Evolutionary conservation across 2,888 invertebrate genomes (phyloP).

Genomic region (Cerceris ruficornis): DNA sequence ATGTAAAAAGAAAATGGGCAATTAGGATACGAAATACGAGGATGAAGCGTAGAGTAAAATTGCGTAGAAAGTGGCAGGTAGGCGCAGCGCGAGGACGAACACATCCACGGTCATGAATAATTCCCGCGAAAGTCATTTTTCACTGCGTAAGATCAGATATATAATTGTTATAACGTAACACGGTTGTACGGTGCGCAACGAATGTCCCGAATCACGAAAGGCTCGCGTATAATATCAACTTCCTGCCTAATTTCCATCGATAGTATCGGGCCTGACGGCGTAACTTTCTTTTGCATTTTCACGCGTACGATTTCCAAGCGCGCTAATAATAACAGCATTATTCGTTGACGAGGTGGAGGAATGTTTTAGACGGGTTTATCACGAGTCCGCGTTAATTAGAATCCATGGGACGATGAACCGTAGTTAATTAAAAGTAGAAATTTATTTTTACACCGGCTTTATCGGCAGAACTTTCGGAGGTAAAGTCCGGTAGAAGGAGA

Average conservation of each 20-base stretch:
- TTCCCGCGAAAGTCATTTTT: not conserved
- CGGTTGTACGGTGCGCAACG: too few relatives aligned
- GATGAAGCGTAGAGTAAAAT: too few relatives aligned
- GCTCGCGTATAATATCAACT: not conserved
- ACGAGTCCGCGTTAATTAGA: not conserved
- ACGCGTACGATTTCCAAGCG: not conserved
- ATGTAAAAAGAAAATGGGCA: not conserved
- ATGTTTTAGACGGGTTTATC: not conserved
- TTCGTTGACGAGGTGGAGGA: not conserved
- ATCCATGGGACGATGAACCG: not conserved
- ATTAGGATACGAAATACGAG: too few relatives aligned
- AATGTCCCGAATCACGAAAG: not conserved
- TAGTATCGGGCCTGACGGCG: not conserved
- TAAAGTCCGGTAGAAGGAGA: constrained; percentile 13
- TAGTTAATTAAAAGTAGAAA: constrained; percentile 14
- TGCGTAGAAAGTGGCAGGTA: too few relatives aligned
- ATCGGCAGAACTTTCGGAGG: constrained; percentile 8
- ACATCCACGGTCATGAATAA: too few relatives aligned
- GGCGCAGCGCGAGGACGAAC: too few relatives aligned
- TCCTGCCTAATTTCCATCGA: constrained; percentile 1
- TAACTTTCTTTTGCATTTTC: constrained; percentile 8
- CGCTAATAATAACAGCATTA: not conserved
- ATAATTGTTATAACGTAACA: not conserved
- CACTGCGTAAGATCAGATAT: not conserved
- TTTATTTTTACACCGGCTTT: not conserved